Conservation (phyloP, 2,113 vertebrate species). For the Gasterosteus nipponicus region DNA sequence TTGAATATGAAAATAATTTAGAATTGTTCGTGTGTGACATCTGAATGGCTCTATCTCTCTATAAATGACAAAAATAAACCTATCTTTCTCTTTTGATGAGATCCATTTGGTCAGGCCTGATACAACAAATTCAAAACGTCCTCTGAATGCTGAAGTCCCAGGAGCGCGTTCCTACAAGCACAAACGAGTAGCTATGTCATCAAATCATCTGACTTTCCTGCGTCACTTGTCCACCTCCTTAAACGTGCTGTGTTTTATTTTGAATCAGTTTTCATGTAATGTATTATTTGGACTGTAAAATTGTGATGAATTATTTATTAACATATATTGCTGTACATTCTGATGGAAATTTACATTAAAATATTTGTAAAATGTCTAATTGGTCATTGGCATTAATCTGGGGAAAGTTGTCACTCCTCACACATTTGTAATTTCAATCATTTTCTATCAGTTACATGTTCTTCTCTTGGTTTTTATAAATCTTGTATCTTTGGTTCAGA, state of each 20-base stretch:
- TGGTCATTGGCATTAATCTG: slow-evolving; percentile 6
- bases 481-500: neutral
- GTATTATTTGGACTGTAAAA: slow-evolving; percentile 74
- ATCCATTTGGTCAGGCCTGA: slow-evolving; percentile 37
- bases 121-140: slow-evolving; percentile 22
- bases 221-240: slow-evolving; percentile 40
- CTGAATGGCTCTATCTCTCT: slow-evolving; percentile 8
- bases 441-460: neutral
- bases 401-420: slow-evolving; percentile 6
- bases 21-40: slow-evolving; percentile 24
- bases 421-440: neutral
- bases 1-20: slow-evolving; percentile 19
- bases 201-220: slow-evolving; percentile 20
- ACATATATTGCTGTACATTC: slow-evolving; percentile 77
- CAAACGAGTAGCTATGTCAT: slow-evolving; percentile 38
- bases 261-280: slow-evolving; percentile 69
- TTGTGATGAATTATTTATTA: slow-evolving; percentile 80
- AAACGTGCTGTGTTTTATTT: slow-evolving; percentile 65
- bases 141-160: slow-evolving; percentile 26
- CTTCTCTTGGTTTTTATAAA: neutral
- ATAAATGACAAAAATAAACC: slow-evolving; percentile 20
- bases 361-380: slow-evolving; percentile 68
- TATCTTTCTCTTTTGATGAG: slow-evolving; percentile 16
- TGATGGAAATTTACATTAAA: slow-evolving; percentile 78
- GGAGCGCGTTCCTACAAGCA: slow-evolving; percentile 28